A percentile compares a stretch with the other conserved stretches of the same genome.
Evolutionary conservation across 2,797 vertebrate genomes (phyloP).

Genomic region (Chloroceryle inda): DNA sequence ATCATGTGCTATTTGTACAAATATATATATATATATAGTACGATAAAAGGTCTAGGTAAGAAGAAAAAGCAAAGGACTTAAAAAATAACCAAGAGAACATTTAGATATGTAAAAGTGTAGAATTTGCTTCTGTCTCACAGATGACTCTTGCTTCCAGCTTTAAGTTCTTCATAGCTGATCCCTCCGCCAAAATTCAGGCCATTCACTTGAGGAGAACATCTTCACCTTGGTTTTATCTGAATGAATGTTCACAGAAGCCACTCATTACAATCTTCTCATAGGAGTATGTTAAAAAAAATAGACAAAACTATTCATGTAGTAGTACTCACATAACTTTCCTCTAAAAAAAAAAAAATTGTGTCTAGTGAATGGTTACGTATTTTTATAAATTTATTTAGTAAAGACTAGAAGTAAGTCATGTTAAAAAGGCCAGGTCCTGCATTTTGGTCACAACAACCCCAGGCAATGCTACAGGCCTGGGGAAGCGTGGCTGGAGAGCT

Average conservation of each 20-base stretch:
- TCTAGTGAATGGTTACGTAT: neutral
- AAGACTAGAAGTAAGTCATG: neutral
- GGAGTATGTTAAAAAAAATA: neutral
- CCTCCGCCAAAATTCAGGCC: accelerated
- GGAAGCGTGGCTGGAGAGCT: too few species aligned
- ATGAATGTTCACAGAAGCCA: neutral
- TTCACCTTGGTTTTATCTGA: neutral
- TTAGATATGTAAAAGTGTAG: neutral
- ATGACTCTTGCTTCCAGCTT: neutral
- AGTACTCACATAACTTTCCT: neutral
- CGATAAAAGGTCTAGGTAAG: neutral
- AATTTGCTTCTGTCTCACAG: neutral
- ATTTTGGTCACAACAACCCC: too few species aligned
- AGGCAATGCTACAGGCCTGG: too few species aligned
- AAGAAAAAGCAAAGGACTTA: neutral
- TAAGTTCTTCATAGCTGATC: neutral
- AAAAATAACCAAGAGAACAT: neutral
- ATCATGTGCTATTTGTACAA: constrained; percentile 7
- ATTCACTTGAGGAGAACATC: neutral
- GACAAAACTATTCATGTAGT: neutral
- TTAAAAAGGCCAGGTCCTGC: too few species aligned
- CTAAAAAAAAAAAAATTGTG: neutral
- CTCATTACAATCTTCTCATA: neutral
- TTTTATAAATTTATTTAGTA: neutral
- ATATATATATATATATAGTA: neutral